These are phyloP conservation scores for Saguinus imperator DNA, from an alignment of 2,113 vertebrate genomes.

Conservation along the genomic window DNA sequence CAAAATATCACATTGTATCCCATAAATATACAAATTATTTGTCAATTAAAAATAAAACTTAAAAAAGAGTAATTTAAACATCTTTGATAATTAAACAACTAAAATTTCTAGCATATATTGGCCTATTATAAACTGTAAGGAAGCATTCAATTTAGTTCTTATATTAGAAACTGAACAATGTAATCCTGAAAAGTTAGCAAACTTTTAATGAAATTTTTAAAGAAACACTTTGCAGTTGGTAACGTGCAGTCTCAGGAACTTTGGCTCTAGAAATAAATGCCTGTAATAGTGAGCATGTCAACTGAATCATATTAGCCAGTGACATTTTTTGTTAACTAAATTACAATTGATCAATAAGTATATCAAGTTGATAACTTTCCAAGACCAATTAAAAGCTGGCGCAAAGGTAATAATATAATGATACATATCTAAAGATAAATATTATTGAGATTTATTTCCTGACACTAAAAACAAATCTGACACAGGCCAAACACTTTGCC, in stretches of 20 bases:
- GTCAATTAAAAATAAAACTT: not conserved
- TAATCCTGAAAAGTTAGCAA: not conserved
- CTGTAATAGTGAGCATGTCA: not conserved
- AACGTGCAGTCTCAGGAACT: not conserved
- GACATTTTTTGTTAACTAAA: conserved; percentile 8
- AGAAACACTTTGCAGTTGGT: not conserved
- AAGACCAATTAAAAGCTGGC: not conserved
- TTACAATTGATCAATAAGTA: not conserved
- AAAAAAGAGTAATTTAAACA: not conserved
- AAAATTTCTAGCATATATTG: not conserved
- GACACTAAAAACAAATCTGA: not conserved
- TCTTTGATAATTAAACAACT: not conserved
- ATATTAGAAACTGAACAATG: not conserved
- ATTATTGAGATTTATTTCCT: not conserved
- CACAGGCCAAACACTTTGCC: not conserved
- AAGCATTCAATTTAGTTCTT: not conserved
- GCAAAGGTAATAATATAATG: not conserved
- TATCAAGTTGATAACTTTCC: not conserved
- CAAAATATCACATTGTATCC: not conserved
- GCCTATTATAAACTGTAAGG: not conserved
- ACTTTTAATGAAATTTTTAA: not conserved
- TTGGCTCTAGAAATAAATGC: not conserved
- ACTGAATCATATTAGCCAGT: not conserved
- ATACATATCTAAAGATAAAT: conserved; percentile 40
- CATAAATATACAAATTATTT: not conserved